Percentiles rank a stretch among this genome's conserved stretches.
phyloP scores from a whole-genome alignment of 2,113 vertebrate species.

The Petaurus breviceps region DNA sequence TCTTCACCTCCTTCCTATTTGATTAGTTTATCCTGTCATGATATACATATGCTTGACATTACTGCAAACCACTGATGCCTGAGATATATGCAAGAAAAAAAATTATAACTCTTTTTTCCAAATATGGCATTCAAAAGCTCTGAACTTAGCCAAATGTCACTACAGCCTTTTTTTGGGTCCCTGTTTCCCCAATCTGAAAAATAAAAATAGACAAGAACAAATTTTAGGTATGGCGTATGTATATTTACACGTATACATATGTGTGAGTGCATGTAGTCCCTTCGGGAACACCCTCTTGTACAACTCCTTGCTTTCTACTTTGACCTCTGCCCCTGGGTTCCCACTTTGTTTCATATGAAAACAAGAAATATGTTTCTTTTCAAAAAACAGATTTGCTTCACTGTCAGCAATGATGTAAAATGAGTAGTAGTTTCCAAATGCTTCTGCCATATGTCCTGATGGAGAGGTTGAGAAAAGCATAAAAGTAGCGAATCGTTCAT shows the following conservation, averaged over 20 bases:
- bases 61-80: background rate
- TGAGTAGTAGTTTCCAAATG: background rate
- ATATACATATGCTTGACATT: background rate
- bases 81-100: background rate
- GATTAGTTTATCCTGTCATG: background rate
- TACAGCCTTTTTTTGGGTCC: background rate
- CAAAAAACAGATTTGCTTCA: background rate
- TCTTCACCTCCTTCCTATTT: background rate
- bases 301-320: background rate
- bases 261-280: too few relatives aligned
- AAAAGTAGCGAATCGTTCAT: background rate
- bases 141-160: background rate
- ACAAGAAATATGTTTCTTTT: background rate
- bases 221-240: background rate
- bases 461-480: background rate
- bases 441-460: background rate
- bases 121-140: rapidly evolving
- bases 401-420: background rate
- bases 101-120: background rate
- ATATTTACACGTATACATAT: background rate
- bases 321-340: background rate
- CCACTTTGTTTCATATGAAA: background rate
- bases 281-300: background rate
- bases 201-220: background rate
- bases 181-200: background rate